These are phyloP conservation scores for Drosophila sulfurigaster DNA, from an alignment of 1,140 invertebrate genomes.

Conservation along the genomic window DNA sequence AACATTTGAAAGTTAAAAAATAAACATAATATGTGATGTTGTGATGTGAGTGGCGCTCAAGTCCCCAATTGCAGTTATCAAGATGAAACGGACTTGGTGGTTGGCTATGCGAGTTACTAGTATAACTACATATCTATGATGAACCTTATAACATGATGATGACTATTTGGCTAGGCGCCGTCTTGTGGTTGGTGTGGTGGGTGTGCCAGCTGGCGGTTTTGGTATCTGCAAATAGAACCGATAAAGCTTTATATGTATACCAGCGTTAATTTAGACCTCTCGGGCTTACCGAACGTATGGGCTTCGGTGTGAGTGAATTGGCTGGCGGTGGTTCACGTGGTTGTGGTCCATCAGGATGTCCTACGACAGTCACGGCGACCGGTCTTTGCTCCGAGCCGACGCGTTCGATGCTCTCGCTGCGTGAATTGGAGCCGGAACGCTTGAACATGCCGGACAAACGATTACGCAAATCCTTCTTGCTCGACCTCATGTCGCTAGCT, in stretches of 20 bases:
- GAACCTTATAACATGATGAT: constrained; percentile 50
- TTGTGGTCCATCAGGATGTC: constrained; percentile 74
- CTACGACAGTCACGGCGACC: constrained; percentile 78
- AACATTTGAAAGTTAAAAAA: constrained; percentile 50
- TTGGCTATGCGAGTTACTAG: constrained; percentile 27
- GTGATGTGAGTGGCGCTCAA: constrained; percentile 35
- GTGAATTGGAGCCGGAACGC: constrained; percentile 85
- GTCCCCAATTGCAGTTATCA: constrained; percentile 18
- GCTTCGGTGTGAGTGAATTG: constrained; percentile 77
- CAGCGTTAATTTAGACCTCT: no score
- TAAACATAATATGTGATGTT: constrained; percentile 35
- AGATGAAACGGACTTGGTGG: constrained; percentile 11
- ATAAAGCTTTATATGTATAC: not conserved
- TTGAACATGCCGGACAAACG: constrained; percentile 93
- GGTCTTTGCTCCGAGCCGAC: constrained; percentile 69
- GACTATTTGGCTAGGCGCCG: constrained; percentile 75
- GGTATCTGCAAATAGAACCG: constrained; percentile 60
- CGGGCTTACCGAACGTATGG: constrained; percentile 74
- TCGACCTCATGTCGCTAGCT: constrained; percentile 86
- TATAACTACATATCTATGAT: constrained; percentile 51
- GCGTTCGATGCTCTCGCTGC: constrained; percentile 77
- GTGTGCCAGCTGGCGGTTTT: constrained; percentile 75
- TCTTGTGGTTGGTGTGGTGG: constrained; percentile 78
- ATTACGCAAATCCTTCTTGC: constrained; percentile 92
- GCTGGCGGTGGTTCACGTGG: constrained; percentile 79